Evolutionary conservation across 2,797 vertebrate genomes (phyloP).

Genomic region (Crocodylus rhombifer): DNA sequence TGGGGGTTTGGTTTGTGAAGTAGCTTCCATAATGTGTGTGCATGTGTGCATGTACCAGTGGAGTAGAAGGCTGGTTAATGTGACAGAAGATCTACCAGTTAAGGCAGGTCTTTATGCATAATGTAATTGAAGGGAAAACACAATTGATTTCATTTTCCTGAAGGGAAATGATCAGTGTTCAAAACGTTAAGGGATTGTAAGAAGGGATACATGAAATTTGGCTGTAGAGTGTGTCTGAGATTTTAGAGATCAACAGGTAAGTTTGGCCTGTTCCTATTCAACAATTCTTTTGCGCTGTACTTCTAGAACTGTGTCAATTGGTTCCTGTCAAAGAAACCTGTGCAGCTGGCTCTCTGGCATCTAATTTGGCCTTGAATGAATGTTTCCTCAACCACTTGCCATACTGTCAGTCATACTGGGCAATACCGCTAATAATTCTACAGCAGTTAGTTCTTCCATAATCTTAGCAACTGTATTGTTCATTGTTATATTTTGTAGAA

Average conservation of each 20-base stretch:
- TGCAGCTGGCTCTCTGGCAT: background rate
- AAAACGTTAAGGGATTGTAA: background rate
- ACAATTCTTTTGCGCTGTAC: background rate
- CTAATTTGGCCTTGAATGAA: constrained; percentile 7
- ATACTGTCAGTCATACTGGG: background rate
- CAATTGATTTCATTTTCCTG: background rate
- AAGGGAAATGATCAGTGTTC: rapidly evolving
- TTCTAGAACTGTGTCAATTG: background rate
- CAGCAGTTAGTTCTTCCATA: constrained; percentile 23
- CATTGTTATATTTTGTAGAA: background rate
- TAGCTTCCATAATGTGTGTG: background rate
- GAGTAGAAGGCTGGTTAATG: background rate
- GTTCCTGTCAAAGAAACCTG: background rate
- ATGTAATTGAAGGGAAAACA: rapidly evolving
- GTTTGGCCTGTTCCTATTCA: background rate
- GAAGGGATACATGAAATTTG: too few species aligned
- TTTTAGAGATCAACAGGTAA: background rate
- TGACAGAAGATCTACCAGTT: rapidly evolving
- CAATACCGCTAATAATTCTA: constrained; percentile 13
- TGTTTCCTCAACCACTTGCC: background rate
- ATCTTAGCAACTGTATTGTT: background rate
- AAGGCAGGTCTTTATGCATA: background rate
- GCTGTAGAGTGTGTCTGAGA: background rate
- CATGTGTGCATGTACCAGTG: rapidly evolving
- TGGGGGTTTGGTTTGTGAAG: rapidly evolving